Evolutionary conservation across 2,888 invertebrate genomes (phyloP).

Genomic region (Phengaris arion): DNA sequence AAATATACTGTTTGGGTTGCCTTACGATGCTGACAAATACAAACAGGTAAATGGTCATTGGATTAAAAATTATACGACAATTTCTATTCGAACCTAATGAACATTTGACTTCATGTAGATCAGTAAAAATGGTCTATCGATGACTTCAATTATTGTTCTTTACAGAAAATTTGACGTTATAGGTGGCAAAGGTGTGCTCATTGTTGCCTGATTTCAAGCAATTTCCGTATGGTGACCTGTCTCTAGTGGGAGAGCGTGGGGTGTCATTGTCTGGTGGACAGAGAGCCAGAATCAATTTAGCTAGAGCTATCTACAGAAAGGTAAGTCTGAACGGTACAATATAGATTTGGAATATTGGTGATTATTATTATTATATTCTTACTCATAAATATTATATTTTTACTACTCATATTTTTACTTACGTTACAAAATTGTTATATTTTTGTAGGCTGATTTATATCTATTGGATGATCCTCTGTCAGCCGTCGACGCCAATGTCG

Average conservation of each 20-base stretch:
- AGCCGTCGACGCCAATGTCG: slow-evolving; percentile 89
- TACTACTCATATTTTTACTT: neutral
- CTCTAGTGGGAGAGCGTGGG: slow-evolving; percentile 90
- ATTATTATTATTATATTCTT: too few species aligned
- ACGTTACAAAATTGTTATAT: neutral
- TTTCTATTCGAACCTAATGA: neutral
- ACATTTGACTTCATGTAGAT: neutral
- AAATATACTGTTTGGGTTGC: slow-evolving; percentile 89
- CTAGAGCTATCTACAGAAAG: slow-evolving; percentile 86
- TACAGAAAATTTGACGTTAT: slow-evolving; percentile 32
- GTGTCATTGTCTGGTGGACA: slow-evolving; percentile 91
- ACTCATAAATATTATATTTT: too few species aligned
- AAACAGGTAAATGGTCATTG: slow-evolving; percentile 61
- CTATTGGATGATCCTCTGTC: slow-evolving; percentile 90
- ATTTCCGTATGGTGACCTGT: slow-evolving; percentile 87
- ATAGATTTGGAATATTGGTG: too few species aligned
- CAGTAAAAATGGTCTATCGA: neutral
- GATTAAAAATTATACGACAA: neutral
- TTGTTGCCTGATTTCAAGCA: slow-evolving; percentile 84
- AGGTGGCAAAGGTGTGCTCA: slow-evolving; percentile 83
- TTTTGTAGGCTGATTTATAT: slow-evolving; percentile 84
- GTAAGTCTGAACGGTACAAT: slow-evolving; percentile 64
- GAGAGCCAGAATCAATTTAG: slow-evolving; percentile 88
- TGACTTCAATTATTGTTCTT: neutral
- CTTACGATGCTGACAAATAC: slow-evolving; percentile 82